phyloP scores from a whole-genome alignment of 2,888 invertebrate genomes.

The Andrena flavipes region DNA sequence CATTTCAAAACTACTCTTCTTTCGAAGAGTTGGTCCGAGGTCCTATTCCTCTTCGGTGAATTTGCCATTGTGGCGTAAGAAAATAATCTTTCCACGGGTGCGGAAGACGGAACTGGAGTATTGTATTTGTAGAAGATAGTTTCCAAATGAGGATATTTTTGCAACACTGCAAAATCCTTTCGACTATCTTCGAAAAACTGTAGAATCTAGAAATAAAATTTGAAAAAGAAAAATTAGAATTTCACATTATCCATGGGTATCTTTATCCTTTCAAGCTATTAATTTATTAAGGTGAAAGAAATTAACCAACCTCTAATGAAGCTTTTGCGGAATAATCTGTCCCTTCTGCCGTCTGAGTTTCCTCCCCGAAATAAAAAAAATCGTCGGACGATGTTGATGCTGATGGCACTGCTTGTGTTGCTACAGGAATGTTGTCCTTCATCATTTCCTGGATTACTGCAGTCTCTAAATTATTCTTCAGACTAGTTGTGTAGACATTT shows the following conservation, averaged over 20 bases:
- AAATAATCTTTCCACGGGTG: constrained; percentile 5
- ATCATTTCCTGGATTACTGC: not conserved
- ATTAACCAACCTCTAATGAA: not conserved
- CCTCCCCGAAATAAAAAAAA: not conserved
- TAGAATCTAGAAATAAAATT: not conserved
- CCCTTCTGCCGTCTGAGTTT: not conserved
- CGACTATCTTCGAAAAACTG: not conserved
- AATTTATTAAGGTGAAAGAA: not conserved
- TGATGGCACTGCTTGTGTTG: not conserved
- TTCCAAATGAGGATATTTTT: not conserved
- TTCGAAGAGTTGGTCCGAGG: not conserved
- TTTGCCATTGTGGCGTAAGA: constrained; percentile 8
- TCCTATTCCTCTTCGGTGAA: not conserved
- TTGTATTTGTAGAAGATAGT: not conserved
- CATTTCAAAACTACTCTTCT: not conserved
- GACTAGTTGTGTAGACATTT: not conserved
- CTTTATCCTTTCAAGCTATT: not conserved
- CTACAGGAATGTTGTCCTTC: not conserved
- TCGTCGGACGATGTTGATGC: not conserved
- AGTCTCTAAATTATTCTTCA: not conserved
- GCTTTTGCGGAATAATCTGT: not conserved
- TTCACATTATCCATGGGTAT: not conserved
- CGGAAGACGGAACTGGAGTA: not conserved
- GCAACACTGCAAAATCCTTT: not conserved
- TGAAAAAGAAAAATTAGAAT: not conserved